These are phyloP conservation scores for Scomber colias DNA, from an alignment of 2,113 vertebrate species.

Conservation along the genomic window DNA sequence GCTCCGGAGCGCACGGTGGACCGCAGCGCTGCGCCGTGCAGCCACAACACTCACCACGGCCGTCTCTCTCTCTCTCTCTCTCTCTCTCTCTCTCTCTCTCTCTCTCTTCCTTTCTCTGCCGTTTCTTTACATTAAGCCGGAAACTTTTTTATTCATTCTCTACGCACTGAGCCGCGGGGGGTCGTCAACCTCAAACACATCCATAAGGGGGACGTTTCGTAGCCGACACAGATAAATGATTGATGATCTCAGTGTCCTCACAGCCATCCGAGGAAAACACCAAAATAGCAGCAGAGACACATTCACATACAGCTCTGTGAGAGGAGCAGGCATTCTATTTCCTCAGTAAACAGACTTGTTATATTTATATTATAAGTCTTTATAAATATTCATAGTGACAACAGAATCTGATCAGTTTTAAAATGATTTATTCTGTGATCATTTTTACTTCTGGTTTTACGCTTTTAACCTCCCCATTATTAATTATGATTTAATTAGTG, in stretches of 20 bases:
- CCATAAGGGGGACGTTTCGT: slow-evolving; percentile 43
- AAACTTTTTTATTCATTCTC: slow-evolving; percentile 59
- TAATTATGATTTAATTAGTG: too few relatives aligned
- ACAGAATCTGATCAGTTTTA: neutral
- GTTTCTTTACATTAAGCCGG: neutral
- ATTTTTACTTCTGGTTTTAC: too few relatives aligned
- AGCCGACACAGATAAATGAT: slow-evolving; percentile 38
- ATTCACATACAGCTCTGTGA: neutral
- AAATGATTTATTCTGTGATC: too few relatives aligned
- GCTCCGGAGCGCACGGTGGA: slow-evolving; percentile 31
- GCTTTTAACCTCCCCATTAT: too few relatives aligned
- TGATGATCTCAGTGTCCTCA: slow-evolving; percentile 7
- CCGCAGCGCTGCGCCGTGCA: slow-evolving; percentile 21
- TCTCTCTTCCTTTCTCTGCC: neutral
- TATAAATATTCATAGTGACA: neutral
- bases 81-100: too few relatives aligned
- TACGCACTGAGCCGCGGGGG: slow-evolving; percentile 19
- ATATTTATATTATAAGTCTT: too few relatives aligned
- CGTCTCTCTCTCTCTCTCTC: neutral
- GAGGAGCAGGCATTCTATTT: neutral
- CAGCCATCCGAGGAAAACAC: slow-evolving; percentile 14
- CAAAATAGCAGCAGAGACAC: slow-evolving; percentile 27
- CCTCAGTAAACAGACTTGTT: too few relatives aligned
- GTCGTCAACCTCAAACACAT: slow-evolving; percentile 21
- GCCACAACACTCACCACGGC: neutral